Evolutionary conservation across 1,140 invertebrate species (phyloP), one percentile per base, ranked within the genome.

Genomic region (Gryllus bimaculatus): DNA sequence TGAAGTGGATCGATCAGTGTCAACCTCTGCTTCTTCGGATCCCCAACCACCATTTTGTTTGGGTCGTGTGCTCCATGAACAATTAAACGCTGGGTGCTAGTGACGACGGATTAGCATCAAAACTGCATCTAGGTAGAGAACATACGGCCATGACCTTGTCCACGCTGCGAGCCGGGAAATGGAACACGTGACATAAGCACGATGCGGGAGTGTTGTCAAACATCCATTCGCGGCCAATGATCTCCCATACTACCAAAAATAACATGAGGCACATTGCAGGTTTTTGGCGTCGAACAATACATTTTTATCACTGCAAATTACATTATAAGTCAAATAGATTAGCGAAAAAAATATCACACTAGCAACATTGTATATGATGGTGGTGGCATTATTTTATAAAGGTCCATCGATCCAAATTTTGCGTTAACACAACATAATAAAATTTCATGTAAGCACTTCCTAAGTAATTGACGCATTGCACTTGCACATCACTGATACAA

Each of bases 131-230:
- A 66, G 54, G 54, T 39, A 5, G 26, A 39, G 26, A 66, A 77
- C 76, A n/a, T 48, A 10, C n/a, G n/a, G 47, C 76, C 76, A 49
- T 77, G 76, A 77, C 76, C 76, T 77, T 77, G 76, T 10, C 48
- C 48, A 77, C 76, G 48, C 76, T 48, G n/a, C 47, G 76, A 39
- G 39, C 47, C 48, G 76, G n/a, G 48, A 48, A 77, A 20, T 77
- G 76, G 47, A 77, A 47, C 76, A 77, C 76, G 76, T 77, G 76
- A 77, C 48, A 77, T 77, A 47, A n/a, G 76, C 76, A 77, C 76
- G 76, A 76, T 76, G 75, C 75, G 39, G 48, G 26, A 77, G 47
- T 77, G 76, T 77, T 77, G 76, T 77, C 76, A 77, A 54, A 54
- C 76, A 48, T 66, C 54, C 18, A 66, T 49, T 77, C 48, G 48